Base-by-base conservation (phyloP, 2,797 vertebrate genomes). In the Hafferia zeledoni region DNA sequence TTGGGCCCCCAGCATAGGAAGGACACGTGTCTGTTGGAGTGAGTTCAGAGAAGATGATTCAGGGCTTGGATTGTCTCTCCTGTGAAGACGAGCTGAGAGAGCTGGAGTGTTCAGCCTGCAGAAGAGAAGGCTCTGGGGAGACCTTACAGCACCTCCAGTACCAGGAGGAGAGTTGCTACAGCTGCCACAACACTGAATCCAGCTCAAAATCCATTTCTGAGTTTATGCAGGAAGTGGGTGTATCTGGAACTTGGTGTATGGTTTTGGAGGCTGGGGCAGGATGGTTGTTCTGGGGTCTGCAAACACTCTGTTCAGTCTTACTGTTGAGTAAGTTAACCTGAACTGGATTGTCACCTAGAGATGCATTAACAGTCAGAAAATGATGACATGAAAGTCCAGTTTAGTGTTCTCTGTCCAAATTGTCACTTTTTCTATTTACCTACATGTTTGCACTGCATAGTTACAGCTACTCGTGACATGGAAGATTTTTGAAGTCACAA, bases 11-110 rank as follows among this genome's bases (percentile, higher is more conserved):
- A 18, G 2, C 13, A 2, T 16, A 5, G 37, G 49, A 25, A n/a
- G 31, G 35, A 17, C 0, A 0, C 43, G 56, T 35, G 44, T 3
- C 24, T 57, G 7, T 50, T 70, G n/a, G 14, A 39, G 14, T 0
- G 1, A 83, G 37, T 57, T 25, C 14, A 57, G 57, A 77, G 28
- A 30, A 39, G 44, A 27, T 57, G 30, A 16, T 77, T 31, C 16
- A n/a, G 20, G 15, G 4, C 35, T 56, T 56, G 50, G 31, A 79
- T 49, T 35, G 27, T 18, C 31, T 56, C 35, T 87, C 15, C 17
- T 78, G 11, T 78, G 35, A 27, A 35, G 22, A 31, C 17, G 5
- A 28, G 13, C 28, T 43, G 39, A 43, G 41, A 24, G 41, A n/a
- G 30, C 61, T 64, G 61, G 14, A 11, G 30, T 44, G 41, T 64